Evolutionary conservation across 2,113 vertebrate species (phyloP).

Genomic region (Cyanistes caeruleus): DNA sequence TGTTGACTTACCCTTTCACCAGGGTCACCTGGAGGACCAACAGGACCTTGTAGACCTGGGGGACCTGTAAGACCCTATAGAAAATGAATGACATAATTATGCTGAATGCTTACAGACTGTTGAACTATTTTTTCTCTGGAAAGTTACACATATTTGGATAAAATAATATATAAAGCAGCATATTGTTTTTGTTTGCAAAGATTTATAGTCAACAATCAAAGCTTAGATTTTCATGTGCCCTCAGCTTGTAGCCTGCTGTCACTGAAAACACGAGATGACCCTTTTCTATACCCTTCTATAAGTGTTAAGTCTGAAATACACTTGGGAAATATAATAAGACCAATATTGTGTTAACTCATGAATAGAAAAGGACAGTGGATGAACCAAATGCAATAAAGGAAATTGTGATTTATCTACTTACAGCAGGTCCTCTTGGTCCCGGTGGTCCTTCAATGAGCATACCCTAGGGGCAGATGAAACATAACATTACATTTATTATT

Average conservation of each 20-base stretch:
- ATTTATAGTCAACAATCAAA: neutral
- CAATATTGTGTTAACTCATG: neutral
- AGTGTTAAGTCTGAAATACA: neutral
- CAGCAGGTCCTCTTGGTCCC: slow-evolving; percentile 87
- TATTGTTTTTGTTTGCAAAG: neutral
- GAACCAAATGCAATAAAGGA: neutral
- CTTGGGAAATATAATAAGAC: neutral
- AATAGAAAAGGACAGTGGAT: neutral
- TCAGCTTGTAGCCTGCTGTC: neutral
- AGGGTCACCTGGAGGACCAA: slow-evolving; percentile 88
- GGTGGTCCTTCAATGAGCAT: slow-evolving; percentile 97
- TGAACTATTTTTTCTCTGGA: neutral
- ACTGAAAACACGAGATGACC: neutral
- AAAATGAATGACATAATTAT: slow-evolving; percentile 24
- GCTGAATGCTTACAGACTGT: neutral
- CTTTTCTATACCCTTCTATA: neutral
- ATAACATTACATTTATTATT: neutral
- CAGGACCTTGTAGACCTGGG: slow-evolving; percentile 89
- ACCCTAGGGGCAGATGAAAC: slow-evolving; percentile 74
- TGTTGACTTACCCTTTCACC: slow-evolving; percentile 90
- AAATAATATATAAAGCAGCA: neutral
- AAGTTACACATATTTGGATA: neutral
- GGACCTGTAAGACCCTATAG: slow-evolving; percentile 92
- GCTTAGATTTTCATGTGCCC: neutral
- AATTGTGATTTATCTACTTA: slow-evolving; percentile 75